Evolutionary conservation across 37 sponge, comb jelly and placozoan genomes (phyloP).

Genomic region (Beroe ovata): DNA sequence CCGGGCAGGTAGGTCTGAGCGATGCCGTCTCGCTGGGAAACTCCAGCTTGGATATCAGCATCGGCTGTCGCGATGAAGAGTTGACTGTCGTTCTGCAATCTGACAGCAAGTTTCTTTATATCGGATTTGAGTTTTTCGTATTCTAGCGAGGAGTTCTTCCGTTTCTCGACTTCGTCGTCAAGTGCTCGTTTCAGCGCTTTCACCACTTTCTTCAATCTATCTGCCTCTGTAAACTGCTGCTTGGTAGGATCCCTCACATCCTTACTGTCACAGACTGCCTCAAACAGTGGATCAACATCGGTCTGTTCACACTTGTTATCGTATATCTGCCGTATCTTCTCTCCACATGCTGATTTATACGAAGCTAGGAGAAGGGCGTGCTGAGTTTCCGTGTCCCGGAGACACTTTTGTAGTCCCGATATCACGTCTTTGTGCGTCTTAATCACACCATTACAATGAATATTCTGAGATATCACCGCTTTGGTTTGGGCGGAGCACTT

Average conservation of each 20-base stretch:
- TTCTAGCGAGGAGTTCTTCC: slow-evolving; percentile 46
- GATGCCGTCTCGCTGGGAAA: slow-evolving; percentile 56
- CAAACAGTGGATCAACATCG: slow-evolving; percentile 21
- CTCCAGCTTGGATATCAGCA: slow-evolving; percentile 60
- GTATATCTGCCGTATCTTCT: slow-evolving; percentile 44
- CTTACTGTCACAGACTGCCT: background rate
- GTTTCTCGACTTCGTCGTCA: slow-evolving; percentile 38
- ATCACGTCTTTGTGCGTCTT: background rate
- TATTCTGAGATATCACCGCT: slow-evolving; percentile 30
- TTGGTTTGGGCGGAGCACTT: slow-evolving; percentile 44
- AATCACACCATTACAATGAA: slow-evolving; percentile 45
- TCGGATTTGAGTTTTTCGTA: slow-evolving; percentile 40
- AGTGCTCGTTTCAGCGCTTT: slow-evolving; percentile 28
- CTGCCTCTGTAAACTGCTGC: slow-evolving; percentile 17
- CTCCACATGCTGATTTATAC: slow-evolving; percentile 16
- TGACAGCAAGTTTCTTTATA: slow-evolving; percentile 37
- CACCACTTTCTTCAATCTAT: slow-evolving; percentile 55
- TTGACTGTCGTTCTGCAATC: slow-evolving; percentile 28
- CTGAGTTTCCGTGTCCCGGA: background rate
- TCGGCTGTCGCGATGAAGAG: slow-evolving; percentile 48
- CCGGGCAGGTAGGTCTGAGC: slow-evolving; percentile 49
- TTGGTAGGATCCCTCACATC: background rate
- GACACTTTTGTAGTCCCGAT: background rate
- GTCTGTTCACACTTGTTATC: slow-evolving; percentile 61
- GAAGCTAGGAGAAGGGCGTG: slow-evolving; percentile 26